Conservation (phyloP, 2,113 vertebrate genomes). For the Geococcyx californianus region DNA sequence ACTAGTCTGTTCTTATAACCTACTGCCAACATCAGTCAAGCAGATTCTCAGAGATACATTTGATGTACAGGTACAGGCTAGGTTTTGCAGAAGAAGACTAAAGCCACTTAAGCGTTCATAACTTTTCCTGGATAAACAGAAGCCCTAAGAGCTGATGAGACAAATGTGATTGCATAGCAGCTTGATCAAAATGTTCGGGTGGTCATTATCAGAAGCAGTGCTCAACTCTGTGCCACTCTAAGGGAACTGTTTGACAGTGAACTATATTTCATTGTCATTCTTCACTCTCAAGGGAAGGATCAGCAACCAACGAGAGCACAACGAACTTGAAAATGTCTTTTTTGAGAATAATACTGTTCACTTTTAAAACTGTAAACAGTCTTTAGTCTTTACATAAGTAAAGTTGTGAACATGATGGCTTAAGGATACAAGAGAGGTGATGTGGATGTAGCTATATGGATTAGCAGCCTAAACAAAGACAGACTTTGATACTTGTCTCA, state of each 20-base stretch:
- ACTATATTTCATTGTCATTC: neutral
- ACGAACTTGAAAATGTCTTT: neutral
- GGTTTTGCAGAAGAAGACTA: neutral
- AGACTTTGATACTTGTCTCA: neutral
- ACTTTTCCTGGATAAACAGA: neutral
- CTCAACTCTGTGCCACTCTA: neutral
- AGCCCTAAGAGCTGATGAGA: neutral
- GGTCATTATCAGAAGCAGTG: accelerated
- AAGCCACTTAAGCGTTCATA: neutral
- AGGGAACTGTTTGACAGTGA: neutral
- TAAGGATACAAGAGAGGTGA: neutral
- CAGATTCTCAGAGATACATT: neutral
- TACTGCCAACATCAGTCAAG: accelerated
- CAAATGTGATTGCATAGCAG: neutral
- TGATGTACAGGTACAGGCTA: neutral
- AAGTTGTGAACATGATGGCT: neutral
- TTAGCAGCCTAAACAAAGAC: neutral
- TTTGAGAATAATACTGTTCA: neutral
- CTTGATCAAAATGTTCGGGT: neutral
- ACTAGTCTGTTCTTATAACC: neutral
- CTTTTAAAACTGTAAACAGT: neutral
- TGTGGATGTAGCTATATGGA: too few species aligned
- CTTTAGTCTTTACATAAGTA: neutral
- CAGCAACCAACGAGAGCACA: neutral
- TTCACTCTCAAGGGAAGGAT: neutral